Conservation (phyloP, 2,888 invertebrate genomes). For the Axea sp. region DNA sequence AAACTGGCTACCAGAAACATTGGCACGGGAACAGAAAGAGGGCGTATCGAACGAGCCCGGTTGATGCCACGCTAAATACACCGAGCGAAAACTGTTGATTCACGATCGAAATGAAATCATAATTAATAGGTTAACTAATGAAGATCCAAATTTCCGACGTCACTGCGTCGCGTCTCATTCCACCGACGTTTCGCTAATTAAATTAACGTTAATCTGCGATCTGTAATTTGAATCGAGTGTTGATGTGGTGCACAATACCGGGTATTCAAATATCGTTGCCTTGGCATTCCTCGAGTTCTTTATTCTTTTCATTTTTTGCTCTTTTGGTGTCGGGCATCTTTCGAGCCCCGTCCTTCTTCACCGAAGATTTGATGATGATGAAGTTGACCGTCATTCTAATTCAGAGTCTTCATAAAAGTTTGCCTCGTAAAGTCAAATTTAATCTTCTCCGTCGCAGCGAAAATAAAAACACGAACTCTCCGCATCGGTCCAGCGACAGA, state of each 20-base stretch:
- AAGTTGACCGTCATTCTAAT: slow-evolving; percentile 71
- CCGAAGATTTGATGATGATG: slow-evolving; percentile 76
- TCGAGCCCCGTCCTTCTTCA: slow-evolving; percentile 11
- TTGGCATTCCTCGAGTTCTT: slow-evolving; percentile 55
- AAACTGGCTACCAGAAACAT: slow-evolving; percentile 66
- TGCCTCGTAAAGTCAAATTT: slow-evolving; percentile 77
- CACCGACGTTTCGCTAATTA: slow-evolving; percentile 12
- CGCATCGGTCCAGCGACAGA: slow-evolving; percentile 8
- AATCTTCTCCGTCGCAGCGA: slow-evolving; percentile 65
- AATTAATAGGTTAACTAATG: slow-evolving; percentile 49
- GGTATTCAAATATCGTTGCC: slow-evolving; percentile 50
- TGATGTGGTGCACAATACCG: slow-evolving; percentile 8
- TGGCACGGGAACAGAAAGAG: slow-evolving; percentile 66
- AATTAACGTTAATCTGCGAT: slow-evolving; percentile 34
- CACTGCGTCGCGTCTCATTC: background rate
- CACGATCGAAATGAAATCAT: slow-evolving; percentile 51
- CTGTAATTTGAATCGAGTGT: slow-evolving; percentile 23
- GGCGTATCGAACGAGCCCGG: slow-evolving; percentile 57
- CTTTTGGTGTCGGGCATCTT: slow-evolving; percentile 12
- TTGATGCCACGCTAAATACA: slow-evolving; percentile 32
- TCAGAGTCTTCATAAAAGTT: slow-evolving; percentile 69
- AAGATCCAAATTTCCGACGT: slow-evolving; percentile 31
- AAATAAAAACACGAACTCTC: slow-evolving; percentile 6
- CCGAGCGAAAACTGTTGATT: slow-evolving; percentile 45
- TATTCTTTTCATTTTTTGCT: slow-evolving; percentile 41